A percentile compares a stretch with the other conserved stretches of the same genome.
These are phyloP conservation scores for Clytia hemisphaerica DNA, from an alignment of 30 jellyfish, hydroid and myxozoan species.

Conservation along the genomic window DNA sequence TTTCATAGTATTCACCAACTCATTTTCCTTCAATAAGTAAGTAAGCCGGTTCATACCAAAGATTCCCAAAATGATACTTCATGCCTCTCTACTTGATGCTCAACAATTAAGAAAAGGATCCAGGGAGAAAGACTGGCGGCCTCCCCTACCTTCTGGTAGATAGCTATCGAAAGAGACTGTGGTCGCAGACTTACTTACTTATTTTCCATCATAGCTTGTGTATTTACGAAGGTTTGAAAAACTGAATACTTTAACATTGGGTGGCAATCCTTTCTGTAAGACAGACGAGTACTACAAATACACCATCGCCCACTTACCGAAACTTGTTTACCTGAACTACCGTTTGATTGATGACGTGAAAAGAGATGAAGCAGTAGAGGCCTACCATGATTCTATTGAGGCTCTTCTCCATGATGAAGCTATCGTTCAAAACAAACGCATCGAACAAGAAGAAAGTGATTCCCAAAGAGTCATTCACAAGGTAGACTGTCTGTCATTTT, in stretches of 20 bases:
- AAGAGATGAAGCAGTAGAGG: constrained; percentile 65
- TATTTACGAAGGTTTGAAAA: constrained; percentile 57
- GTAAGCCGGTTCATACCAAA: no score
- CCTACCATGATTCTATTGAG: constrained; percentile 60
- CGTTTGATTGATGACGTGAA: constrained; percentile 62
- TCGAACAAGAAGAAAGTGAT: constrained; percentile 44
- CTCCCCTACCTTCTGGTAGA: no score
- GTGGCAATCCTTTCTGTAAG: constrained; percentile 81
- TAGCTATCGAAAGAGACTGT: no score
- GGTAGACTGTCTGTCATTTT: constrained; percentile 11
- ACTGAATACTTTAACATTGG: constrained; percentile 58
- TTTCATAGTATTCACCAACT: no score
- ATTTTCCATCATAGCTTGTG: constrained; percentile 31
- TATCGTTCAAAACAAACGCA: constrained; percentile 41
- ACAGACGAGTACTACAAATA: constrained; percentile 59
- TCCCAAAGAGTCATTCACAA: constrained; percentile 37
- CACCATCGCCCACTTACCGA: constrained; percentile 69
- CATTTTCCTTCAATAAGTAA: no score
- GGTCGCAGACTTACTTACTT: no score
- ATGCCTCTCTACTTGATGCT: no score
- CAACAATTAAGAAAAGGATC: no score
- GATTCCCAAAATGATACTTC: no score
- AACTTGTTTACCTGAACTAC: constrained; percentile 68
- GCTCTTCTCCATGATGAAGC: constrained; percentile 68
- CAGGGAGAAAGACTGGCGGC: no score